Conservation (phyloP, 1,140 invertebrate genomes). For the Drosophila burlai region DNA sequence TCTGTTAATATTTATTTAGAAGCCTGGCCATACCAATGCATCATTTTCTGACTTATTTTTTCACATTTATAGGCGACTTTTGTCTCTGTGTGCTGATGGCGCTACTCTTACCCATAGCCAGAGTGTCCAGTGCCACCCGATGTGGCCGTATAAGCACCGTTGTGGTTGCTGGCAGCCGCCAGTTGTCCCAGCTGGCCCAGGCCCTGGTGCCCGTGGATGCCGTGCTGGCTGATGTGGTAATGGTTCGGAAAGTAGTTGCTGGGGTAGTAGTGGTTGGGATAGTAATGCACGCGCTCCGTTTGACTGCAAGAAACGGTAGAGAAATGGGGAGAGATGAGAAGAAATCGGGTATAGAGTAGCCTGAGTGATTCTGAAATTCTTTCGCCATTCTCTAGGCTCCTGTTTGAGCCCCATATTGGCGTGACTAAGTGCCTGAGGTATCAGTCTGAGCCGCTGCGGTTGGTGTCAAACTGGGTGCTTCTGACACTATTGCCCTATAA, state of each 20-base stretch:
- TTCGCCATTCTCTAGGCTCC: slow-evolving; percentile 3
- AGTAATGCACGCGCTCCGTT: slow-evolving; percentile 62
- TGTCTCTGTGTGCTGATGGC: slow-evolving; percentile 6
- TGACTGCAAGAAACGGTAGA: slow-evolving; percentile 40
- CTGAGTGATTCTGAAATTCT: slow-evolving; percentile 17
- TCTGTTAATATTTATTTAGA: not conserved
- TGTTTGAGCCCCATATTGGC: slow-evolving; percentile 26
- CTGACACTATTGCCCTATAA: no score
- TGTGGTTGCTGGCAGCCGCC: slow-evolving; percentile 57
- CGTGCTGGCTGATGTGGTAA: slow-evolving; percentile 38
- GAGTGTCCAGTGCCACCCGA: slow-evolving; percentile 60
- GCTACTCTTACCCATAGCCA: slow-evolving; percentile 72
- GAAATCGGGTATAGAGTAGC: slow-evolving; percentile 40
- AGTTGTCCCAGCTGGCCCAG: slow-evolving; percentile 42
- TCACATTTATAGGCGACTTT: not conserved
- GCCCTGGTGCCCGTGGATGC: slow-evolving; percentile 34
- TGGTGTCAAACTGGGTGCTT: no score
- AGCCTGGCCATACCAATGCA: not conserved
- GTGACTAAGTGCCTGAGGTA: slow-evolving; percentile 39
- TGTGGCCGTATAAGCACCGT: slow-evolving; percentile 58
- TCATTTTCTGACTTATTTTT: not conserved
- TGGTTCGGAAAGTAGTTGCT: slow-evolving; percentile 44
- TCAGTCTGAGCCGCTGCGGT: not conserved
- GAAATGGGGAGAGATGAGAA: not conserved
- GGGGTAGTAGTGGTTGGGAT: slow-evolving; percentile 60